phyloP scores from a whole-genome alignment of 2,113 vertebrate genomes.

The Pelvicachromis taeniatus region DNA sequence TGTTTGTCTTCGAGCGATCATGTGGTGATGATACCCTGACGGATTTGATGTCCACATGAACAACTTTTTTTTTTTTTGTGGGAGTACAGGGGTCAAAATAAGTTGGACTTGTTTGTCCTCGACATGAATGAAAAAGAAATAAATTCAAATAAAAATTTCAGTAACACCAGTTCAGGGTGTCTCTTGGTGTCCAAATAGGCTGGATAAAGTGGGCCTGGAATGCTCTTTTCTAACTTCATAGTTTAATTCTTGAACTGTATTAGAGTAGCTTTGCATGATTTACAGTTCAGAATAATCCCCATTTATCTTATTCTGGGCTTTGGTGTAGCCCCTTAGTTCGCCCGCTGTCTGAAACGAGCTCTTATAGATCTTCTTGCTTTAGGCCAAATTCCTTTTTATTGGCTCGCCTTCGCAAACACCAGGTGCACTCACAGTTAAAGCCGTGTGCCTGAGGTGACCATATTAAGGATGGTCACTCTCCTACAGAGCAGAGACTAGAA shows the following conservation, averaged over 20 bases:
- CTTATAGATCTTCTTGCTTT: neutral
- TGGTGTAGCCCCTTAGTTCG: neutral
- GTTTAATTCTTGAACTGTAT: neutral
- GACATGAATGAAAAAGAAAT: neutral
- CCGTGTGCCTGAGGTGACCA: neutral
- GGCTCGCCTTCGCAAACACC: neutral
- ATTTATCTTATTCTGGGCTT: neutral
- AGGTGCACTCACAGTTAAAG: neutral
- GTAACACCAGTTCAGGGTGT: neutral
- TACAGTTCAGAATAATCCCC: neutral
- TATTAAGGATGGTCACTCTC: neutral
- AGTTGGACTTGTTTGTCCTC: neutral
- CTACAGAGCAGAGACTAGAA: neutral
- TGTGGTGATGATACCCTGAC: neutral
- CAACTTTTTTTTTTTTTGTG: neutral
- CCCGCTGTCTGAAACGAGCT: neutral
- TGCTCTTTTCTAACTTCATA: neutral
- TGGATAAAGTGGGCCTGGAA: neutral
- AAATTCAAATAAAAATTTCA: neutral
- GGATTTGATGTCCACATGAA: neutral
- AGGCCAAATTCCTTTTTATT: neutral
- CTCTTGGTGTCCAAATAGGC: neutral
- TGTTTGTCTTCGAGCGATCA: neutral
- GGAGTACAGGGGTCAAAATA: neutral
- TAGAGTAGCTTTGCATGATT: neutral